Percentiles rank a stretch among this genome's conserved stretches.
These are phyloP conservation scores for Xenopus laevis DNA, from an alignment of 2,113 vertebrate genomes.

Conservation along the genomic window DNA sequence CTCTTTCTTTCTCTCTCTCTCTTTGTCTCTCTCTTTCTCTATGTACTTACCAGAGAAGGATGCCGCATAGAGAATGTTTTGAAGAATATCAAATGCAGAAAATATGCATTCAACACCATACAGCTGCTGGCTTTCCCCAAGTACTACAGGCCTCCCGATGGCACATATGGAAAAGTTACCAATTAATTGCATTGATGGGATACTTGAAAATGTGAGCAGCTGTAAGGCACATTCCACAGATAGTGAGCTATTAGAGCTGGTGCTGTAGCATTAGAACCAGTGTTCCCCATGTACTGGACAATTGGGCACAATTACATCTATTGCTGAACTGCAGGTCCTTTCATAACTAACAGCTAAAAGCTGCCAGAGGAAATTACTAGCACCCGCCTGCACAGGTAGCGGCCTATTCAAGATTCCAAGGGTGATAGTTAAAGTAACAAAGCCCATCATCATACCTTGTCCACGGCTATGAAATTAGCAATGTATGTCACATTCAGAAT, in stretches of 20 bases:
- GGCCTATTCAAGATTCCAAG: too few species aligned
- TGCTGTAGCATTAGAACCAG: neutral
- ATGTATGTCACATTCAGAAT: too few species aligned
- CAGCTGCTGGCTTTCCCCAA: constrained; percentile 98
- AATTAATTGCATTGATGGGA: constrained; percentile 67
- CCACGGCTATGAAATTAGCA: too few species aligned
- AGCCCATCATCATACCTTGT: too few species aligned
- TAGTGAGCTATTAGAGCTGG: too few species aligned
- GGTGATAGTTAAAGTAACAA: too few species aligned
- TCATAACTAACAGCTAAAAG: too few species aligned
- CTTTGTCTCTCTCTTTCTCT: constrained; percentile 43
- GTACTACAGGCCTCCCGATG: constrained; percentile 94
- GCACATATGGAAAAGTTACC: constrained; percentile 94
- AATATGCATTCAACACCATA: constrained; percentile 98
- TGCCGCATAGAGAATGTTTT: constrained; percentile 98
- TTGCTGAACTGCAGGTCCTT: too few species aligned
- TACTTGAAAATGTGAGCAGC: constrained; percentile 45
- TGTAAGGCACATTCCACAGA: constrained; percentile 38
- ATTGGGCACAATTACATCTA: too few species aligned
- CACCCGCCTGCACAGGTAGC: too few species aligned
- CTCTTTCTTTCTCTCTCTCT: too few species aligned
- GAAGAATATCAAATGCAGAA: constrained; percentile 98
- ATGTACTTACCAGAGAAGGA: constrained; percentile 83
- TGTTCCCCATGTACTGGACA: neutral
- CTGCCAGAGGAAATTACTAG: too few species aligned